phyloP scores from a whole-genome alignment of 2,797 vertebrate species.

The Etheostoma perlongum region DNA sequence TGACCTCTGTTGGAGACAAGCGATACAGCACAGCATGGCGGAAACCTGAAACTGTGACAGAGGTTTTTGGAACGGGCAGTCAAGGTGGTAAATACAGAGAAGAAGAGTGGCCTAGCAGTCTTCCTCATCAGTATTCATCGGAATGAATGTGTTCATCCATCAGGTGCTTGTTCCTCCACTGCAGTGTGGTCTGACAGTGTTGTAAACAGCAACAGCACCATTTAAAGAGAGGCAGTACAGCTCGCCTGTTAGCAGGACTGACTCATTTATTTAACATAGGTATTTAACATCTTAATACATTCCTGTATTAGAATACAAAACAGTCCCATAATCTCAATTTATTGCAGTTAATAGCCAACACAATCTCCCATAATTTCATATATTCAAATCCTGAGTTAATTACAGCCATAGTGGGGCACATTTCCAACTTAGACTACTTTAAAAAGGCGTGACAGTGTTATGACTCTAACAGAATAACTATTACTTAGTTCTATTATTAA shows the following conservation, averaged over 20 bases:
- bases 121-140: constrained; percentile 66
- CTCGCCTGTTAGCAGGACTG: constrained; percentile 44
- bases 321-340: constrained; percentile 1
- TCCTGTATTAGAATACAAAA: constrained; percentile 16
- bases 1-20: constrained; percentile 75
- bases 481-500: too few species aligned
- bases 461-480: neutral
- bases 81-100: constrained; percentile 58
- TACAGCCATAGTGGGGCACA: constrained; percentile 4
- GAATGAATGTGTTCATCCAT: constrained; percentile 64
- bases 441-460: constrained; percentile 17
- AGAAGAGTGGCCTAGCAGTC: constrained; percentile 51
- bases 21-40: constrained; percentile 58
- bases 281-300: constrained; percentile 8
- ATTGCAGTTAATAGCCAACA: constrained; percentile 11
- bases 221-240: constrained; percentile 52
- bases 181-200: constrained; percentile 48
- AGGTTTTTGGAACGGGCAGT: constrained; percentile 55
- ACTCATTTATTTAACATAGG: constrained; percentile 39
- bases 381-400: constrained; percentile 27
- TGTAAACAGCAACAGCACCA: constrained; percentile 61
- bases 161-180: constrained; percentile 61
- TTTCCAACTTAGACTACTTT: constrained; percentile 13
- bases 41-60: constrained; percentile 63
- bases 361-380: neutral